Evolutionary conservation across 2,888 invertebrate genomes (phyloP).

Genomic region (Acrobasis consociella): DNA sequence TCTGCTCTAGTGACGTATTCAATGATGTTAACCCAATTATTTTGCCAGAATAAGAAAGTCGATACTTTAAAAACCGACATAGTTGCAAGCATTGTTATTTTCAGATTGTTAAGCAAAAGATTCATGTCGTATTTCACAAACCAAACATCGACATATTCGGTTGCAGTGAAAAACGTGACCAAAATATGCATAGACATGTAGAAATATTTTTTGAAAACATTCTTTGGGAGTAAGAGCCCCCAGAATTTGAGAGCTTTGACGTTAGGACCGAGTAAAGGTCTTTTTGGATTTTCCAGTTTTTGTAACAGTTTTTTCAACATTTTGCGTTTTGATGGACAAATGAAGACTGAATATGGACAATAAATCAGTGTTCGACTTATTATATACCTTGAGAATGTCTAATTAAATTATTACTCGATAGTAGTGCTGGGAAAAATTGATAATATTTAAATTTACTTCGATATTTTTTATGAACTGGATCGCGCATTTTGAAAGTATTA

Average conservation of each 20-base stretch:
- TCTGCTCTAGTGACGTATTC: conserved; percentile 64
- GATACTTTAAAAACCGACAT: conserved; percentile 62
- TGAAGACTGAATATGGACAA: background rate
- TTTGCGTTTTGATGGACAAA: conserved; percentile 13
- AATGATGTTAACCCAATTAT: conserved; percentile 59
- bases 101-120: conserved; percentile 63
- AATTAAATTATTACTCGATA: background rate
- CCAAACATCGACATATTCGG: conserved; percentile 68
- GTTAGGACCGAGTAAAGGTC: conserved; percentile 68
- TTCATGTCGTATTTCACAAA: conserved; percentile 62
- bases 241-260: conserved; percentile 64
- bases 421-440: conserved; percentile 4
- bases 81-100: conserved; percentile 66
- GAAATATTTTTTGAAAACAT: conserved; percentile 43
- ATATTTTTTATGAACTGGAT: too few species aligned
- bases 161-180: conserved; percentile 57
- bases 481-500: too few species aligned
- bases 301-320: conserved; percentile 49
- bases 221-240: conserved; percentile 65
- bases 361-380: conserved; percentile 5
- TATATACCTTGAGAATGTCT: conserved; percentile 4
- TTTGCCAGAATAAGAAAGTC: conserved; percentile 62
- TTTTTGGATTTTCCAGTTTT: conserved; percentile 61
- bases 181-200: conserved; percentile 59
- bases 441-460: too few species aligned